Evolutionary conservation across 2,888 invertebrate species (phyloP).

Genomic region (Cylindroiulus punctatus): DNA sequence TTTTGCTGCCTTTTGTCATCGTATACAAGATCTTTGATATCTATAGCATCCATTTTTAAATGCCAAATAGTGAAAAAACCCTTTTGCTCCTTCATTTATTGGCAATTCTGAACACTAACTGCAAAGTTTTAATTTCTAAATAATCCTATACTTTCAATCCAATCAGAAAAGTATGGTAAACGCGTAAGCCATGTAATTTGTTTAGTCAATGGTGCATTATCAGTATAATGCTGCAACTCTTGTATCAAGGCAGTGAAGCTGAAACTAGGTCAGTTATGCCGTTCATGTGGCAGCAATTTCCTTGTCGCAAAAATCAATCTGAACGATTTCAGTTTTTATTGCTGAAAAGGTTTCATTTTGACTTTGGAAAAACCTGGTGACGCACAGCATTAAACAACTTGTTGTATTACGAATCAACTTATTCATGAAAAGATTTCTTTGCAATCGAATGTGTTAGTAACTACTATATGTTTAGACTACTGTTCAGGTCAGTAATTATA

Average conservation of each 20-base stretch:
- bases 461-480: not conserved
- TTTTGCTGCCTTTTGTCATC: too few species aligned
- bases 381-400: not conserved
- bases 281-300: not conserved
- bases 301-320: not conserved
- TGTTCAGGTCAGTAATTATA: not conserved
- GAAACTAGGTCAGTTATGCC: not conserved
- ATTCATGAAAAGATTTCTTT: not conserved
- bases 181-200: not conserved
- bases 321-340: constrained; percentile 26
- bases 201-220: not conserved
- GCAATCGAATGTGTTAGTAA: not conserved
- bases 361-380: not conserved
- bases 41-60: too few species aligned
- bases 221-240: not conserved
- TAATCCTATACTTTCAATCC: too few species aligned
- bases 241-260: not conserved
- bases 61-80: too few species aligned
- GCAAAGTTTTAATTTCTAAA: too few species aligned
- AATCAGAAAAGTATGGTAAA: too few species aligned
- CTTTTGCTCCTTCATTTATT: too few species aligned
- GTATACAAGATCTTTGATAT: too few species aligned
- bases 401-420: not conserved
- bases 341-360: not conserved
- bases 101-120: too few species aligned